A percentile compares a stretch with the other conserved stretches of the same genome.
Conservation (phyloP, 2,888 invertebrate genomes). For the Nephrotoma appendiculata region DNA sequence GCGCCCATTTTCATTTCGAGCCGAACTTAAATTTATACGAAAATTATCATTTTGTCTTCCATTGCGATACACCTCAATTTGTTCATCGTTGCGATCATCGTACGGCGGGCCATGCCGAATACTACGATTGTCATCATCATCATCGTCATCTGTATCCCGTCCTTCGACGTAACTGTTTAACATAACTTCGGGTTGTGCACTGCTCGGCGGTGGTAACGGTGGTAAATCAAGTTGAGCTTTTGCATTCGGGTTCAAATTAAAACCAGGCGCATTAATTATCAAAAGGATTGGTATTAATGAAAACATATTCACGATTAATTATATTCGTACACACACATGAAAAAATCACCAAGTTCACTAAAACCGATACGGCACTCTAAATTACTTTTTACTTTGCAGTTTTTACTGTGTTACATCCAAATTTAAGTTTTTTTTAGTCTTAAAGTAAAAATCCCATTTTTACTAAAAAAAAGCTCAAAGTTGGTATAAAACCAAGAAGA, state of each 20-base stretch:
- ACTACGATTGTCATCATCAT: constrained; percentile 21
- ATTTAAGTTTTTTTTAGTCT: not conserved
- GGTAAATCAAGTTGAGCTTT: constrained; percentile 40
- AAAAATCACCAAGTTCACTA: not conserved
- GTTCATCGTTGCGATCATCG: constrained; percentile 15
- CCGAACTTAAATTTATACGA: not conserved
- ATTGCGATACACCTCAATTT: constrained; percentile 1
- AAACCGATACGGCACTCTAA: not conserved
- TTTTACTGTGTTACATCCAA: not conserved
- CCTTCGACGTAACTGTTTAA: constrained; percentile 24
- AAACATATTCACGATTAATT: not conserved
- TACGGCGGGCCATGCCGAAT: constrained; percentile 26
- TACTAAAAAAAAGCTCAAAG: not conserved
- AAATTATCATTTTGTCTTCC: not conserved
- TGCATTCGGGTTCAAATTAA: not conserved
- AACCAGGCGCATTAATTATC: not conserved
- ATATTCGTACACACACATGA: not conserved
- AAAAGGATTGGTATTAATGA: not conserved
- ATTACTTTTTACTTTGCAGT: not conserved
- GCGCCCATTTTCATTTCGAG: not conserved
- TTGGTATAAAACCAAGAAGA: not conserved
- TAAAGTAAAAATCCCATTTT: not conserved
- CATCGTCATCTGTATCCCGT: not conserved
- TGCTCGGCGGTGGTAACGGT: constrained; percentile 28
- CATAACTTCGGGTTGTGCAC: constrained; percentile 21